These are phyloP conservation scores for Mesochorus sp. DNA, from an alignment of 2,888 invertebrate genomes.

Conservation along the genomic window DNA sequence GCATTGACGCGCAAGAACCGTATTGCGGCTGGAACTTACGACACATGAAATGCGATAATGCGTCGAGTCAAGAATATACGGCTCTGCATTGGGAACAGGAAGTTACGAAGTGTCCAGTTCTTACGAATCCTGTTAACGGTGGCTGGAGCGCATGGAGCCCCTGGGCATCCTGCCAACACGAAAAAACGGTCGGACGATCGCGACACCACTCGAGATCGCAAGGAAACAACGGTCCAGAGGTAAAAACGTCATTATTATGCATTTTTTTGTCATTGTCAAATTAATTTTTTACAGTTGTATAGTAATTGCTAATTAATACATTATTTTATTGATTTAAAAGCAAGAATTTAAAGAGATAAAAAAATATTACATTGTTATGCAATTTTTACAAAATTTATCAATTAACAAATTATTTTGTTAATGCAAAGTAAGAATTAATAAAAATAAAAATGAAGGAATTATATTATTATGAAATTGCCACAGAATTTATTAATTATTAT, in stretches of 20 bases:
- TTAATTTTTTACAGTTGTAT: no score
- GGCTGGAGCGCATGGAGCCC: slow-evolving; percentile 94
- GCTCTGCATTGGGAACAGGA: slow-evolving; percentile 89
- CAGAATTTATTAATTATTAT: no score
- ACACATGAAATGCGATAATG: slow-evolving; percentile 88
- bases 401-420: no score
- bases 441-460: no score
- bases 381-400: no score
- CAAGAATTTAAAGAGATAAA: no score
- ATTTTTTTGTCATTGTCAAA: not conserved
- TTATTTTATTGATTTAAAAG: no score
- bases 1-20: slow-evolving; percentile 93
- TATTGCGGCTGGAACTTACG: slow-evolving; percentile 97
- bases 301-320: no score
- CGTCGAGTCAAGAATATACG: slow-evolving; percentile 86
- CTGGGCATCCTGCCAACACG: slow-evolving; percentile 91
- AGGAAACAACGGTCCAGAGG: slow-evolving; percentile 78
- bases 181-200: slow-evolving; percentile 80
- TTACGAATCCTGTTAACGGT: slow-evolving; percentile 88
- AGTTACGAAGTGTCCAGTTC: slow-evolving; percentile 87
- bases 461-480: no score
- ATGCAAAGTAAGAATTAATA: no score
- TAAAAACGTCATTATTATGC: slow-evolving; percentile 6
- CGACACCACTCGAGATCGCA: slow-evolving; percentile 78
- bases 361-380: no score